Evolutionary conservation across 2,888 invertebrate genomes (phyloP), one percentile per base, ranked within the genome.

Genomic region (Ariolimax columbianus): DNA sequence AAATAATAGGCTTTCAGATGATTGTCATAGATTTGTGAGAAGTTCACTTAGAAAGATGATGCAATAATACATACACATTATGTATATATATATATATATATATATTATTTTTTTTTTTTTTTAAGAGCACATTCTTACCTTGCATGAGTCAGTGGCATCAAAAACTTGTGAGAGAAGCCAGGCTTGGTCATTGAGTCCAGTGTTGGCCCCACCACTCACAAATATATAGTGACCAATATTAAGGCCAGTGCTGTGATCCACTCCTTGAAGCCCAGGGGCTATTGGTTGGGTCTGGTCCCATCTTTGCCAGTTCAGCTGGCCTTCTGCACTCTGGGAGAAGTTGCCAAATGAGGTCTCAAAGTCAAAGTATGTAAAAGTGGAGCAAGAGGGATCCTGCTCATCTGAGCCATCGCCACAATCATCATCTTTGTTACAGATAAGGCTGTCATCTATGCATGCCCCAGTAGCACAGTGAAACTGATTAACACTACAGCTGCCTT

Each of bases 361-460:
- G 78, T 92, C 93, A 89, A 92, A 92, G 82, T 90, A 86, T 68
- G 89, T 89, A n/a, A 83, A 88, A 23, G 59, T 87, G 9, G 75
- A 47, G 77, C 90, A 89, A 4, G 86, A 86, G 3, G 79, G 59
- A 40, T 83, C 88, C 0, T 47, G 30, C 87, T 93, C 93, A 89
- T 93, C 93, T 30, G 90, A 90, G 11, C 86, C 84, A 86, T 93
- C 93, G 6, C 91, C 92, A 88, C 93, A 93, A 79, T 93, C 92
- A 88, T 92, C 91, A 17, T 90, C 89, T 81, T 88, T 90, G 86
- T 93, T 92, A 88, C 93, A 93, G 26, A 68, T n/a, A 9, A 77
- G 82, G 43, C 84, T 84, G 0, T 73, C 43, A 40, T 87, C 88
- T 30, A 93, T 88, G 87, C 93, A 93, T 1, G 91, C 92, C 40